A percentile compares a stretch with the other conserved stretches of the same genome.
Conservation (phyloP, 2,113 vertebrate species). For the Lepus europaeus region DNA sequence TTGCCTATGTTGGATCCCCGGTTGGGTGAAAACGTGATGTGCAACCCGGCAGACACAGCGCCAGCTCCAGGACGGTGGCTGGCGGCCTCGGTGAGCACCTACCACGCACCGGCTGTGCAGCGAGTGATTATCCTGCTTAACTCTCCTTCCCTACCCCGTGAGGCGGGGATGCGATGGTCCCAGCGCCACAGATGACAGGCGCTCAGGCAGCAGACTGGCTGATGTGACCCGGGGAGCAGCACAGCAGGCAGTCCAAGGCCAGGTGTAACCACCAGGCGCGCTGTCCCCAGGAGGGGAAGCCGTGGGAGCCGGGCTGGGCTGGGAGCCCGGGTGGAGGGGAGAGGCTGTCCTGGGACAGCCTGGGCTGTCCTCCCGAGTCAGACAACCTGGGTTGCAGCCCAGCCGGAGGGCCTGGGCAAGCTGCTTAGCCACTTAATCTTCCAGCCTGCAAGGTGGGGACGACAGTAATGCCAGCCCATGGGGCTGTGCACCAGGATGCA, state of each 20-base stretch:
- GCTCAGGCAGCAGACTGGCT: not conserved
- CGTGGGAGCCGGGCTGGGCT: not conserved
- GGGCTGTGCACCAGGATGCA: not conserved
- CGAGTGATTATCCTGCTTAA: not conserved
- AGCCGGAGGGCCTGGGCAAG: not conserved
- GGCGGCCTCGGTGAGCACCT: not conserved
- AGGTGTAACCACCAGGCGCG: not conserved
- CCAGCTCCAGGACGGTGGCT: not conserved
- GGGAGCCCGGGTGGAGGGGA: not conserved
- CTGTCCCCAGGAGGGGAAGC: not conserved
- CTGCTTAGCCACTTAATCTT: not conserved
- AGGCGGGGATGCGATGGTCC: not conserved
- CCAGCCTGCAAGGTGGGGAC: not conserved
- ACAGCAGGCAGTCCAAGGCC: not conserved
- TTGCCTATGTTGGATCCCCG: too few relatives aligned
- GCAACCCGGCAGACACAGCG: too few relatives aligned
- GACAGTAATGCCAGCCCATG: not conserved
- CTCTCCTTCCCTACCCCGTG: not conserved
- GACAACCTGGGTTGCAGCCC: not conserved
- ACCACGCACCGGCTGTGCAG: not conserved
- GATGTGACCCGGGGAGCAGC: not conserved
- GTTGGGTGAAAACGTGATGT: too few relatives aligned
- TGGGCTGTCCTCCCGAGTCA: not conserved
- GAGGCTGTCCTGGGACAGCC: not conserved
- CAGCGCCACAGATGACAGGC: not conserved